Conservation (phyloP, 2,888 invertebrate genomes). For the Lamellibrachia columna region DNA sequence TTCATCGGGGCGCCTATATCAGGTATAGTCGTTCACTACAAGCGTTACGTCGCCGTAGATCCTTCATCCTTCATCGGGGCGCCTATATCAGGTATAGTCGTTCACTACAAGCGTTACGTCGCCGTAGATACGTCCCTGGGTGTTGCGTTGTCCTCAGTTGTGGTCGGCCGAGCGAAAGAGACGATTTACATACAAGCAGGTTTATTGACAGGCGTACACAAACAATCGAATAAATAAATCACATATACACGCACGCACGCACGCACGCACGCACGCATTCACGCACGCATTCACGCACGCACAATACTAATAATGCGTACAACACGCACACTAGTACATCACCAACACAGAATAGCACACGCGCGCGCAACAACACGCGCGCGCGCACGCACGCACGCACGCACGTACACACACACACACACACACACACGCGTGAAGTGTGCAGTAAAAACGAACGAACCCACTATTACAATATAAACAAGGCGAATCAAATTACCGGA, state of each 20-base stretch:
- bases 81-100: conserved; percentile 67
- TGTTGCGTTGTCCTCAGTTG: not conserved
- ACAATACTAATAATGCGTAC: not conserved
- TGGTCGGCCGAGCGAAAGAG: not conserved
- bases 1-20: conserved; percentile 69
- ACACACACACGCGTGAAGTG: no score
- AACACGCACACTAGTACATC: no score
- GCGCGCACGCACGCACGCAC: no score
- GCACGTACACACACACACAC: no score
- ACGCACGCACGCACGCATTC: not conserved
- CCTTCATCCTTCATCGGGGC: conserved; percentile 67
- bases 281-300: not conserved
- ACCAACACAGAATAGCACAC: no score
- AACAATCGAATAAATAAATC: not conserved
- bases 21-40: conserved; percentile 53
- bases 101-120: not conserved
- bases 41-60: no score
- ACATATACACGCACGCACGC: not conserved
- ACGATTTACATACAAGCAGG: not conserved
- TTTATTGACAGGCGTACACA: not conserved
- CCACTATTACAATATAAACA: no score
- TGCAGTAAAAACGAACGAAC: no score
- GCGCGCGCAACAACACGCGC: no score
- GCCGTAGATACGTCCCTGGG: not conserved
- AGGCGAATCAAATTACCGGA: no score